phyloP scores from a whole-genome alignment of 2,888 invertebrate species.

The Erpobdella octoculata region DNA sequence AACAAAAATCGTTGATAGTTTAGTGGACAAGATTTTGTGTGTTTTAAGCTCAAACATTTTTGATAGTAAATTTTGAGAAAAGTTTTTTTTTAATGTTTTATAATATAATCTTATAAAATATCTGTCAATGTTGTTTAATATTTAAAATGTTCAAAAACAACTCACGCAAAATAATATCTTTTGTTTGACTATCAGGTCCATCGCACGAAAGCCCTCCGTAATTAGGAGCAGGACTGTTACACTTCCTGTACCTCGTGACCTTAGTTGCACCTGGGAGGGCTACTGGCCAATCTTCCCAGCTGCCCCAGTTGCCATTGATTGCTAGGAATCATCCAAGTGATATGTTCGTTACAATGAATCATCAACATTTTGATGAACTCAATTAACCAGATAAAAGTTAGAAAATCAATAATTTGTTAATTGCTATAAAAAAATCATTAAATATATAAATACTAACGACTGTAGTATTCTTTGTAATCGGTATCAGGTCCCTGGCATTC shows the following conservation, averaged over 20 bases:
- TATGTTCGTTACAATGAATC: background rate
- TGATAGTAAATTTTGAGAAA: no score
- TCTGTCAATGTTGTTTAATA: background rate
- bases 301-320: slow-evolving; percentile 2
- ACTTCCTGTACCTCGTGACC: slow-evolving; percentile 14
- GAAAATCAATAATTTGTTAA: background rate
- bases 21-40: no score
- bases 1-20: no score
- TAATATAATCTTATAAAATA: background rate
- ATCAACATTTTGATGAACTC: background rate
- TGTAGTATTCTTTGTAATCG: background rate
- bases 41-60: no score
- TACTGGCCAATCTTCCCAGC: slow-evolving; percentile 15
- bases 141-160: background rate
- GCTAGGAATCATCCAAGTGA: background rate
- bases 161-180: background rate
- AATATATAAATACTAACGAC: background rate
- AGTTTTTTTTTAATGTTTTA: no score
- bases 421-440: background rate
- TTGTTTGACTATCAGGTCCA: background rate
- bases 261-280: background rate
- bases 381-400: background rate
- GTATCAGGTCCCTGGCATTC: slow-evolving; percentile 6
- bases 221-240: slow-evolving; percentile 12
- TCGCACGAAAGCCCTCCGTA: slow-evolving; percentile 9